Conservation (phyloP, 2,888 invertebrate genomes). For the Hesperia comma region DNA sequence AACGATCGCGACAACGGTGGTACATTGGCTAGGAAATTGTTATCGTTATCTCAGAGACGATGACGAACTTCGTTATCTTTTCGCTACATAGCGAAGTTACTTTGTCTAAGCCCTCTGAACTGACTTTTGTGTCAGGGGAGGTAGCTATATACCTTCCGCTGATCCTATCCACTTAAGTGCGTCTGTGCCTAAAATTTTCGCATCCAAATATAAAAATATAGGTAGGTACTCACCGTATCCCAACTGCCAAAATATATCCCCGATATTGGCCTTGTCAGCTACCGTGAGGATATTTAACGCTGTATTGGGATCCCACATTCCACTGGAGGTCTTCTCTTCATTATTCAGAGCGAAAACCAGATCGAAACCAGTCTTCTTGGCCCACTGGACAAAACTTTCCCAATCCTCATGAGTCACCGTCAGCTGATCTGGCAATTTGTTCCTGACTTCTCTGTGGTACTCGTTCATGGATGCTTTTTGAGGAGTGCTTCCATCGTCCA, state of each 20-base stretch:
- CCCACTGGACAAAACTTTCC: slow-evolving; percentile 77
- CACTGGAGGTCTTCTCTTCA: slow-evolving; percentile 71
- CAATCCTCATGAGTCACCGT: slow-evolving; percentile 60
- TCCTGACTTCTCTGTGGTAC: slow-evolving; percentile 37
- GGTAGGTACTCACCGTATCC: slow-evolving; percentile 85
- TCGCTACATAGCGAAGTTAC: too few relatives aligned
- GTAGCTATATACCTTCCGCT: too few relatives aligned
- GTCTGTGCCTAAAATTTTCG: too few relatives aligned
- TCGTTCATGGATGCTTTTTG: slow-evolving; percentile 35
- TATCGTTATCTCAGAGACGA: too few relatives aligned
- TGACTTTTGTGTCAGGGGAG: too few relatives aligned
- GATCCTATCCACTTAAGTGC: too few relatives aligned
- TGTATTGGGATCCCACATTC: slow-evolving; percentile 88
- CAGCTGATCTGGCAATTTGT: slow-evolving; percentile 37
- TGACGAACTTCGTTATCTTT: too few relatives aligned
- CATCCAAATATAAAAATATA: too few relatives aligned
- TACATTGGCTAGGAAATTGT: too few relatives aligned
- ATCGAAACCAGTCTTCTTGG: slow-evolving; percentile 83
- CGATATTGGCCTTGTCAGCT: slow-evolving; percentile 85
- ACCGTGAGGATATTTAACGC: slow-evolving; percentile 87
- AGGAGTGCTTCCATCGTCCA: slow-evolving; percentile 39
- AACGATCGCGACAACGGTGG: too few relatives aligned
- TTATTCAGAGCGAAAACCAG: slow-evolving; percentile 88
- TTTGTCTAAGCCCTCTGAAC: too few relatives aligned
- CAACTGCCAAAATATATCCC: slow-evolving; percentile 88